phyloP scores from a whole-genome alignment of 2,797 vertebrate genomes.

The Myiothlypis coronata region DNA sequence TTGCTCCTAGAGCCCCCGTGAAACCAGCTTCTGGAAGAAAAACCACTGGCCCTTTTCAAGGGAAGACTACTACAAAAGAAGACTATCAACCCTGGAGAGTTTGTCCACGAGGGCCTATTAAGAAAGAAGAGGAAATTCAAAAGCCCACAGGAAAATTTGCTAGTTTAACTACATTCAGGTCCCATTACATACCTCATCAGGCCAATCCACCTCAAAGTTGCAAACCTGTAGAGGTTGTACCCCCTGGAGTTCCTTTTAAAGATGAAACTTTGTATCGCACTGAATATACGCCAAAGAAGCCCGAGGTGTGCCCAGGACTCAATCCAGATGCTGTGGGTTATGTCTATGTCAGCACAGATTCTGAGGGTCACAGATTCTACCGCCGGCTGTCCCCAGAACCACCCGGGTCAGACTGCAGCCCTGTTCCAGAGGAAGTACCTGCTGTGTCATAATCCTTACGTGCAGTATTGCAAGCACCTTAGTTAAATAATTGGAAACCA shows the following conservation, averaged over 20 bases:
- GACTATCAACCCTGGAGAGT: slow-evolving; percentile 79
- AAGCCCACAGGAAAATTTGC: slow-evolving; percentile 77
- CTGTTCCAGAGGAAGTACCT: slow-evolving; percentile 54
- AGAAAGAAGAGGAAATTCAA: slow-evolving; percentile 69
- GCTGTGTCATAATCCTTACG: slow-evolving; percentile 58
- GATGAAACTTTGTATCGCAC: slow-evolving; percentile 73
- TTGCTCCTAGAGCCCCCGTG: slow-evolving; percentile 69
- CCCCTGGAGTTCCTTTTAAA: slow-evolving; percentile 67
- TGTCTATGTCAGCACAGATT: slow-evolving; percentile 73
- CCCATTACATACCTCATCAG: slow-evolving; percentile 77
- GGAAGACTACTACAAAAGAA: slow-evolving; percentile 78
- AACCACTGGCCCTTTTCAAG: slow-evolving; percentile 73
- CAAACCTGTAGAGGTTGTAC: slow-evolving; percentile 64
- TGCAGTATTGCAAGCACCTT: neutral
- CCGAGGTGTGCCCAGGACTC: slow-evolving; percentile 75
- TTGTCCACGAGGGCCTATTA: slow-evolving; percentile 65
- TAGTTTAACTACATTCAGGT: slow-evolving; percentile 79
- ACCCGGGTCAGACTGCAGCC: neutral
- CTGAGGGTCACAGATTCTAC: slow-evolving; percentile 82
- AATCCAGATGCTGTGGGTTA: slow-evolving; percentile 75
- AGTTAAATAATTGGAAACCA: neutral
- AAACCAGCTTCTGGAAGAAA: slow-evolving; percentile 62
- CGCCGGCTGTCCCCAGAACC: slow-evolving; percentile 53
- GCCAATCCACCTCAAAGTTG: slow-evolving; percentile 70
- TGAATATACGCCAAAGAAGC: slow-evolving; percentile 77